Base-by-base conservation (phyloP, 2,113 vertebrate genomes). In the Epinephelus moara region DNA sequence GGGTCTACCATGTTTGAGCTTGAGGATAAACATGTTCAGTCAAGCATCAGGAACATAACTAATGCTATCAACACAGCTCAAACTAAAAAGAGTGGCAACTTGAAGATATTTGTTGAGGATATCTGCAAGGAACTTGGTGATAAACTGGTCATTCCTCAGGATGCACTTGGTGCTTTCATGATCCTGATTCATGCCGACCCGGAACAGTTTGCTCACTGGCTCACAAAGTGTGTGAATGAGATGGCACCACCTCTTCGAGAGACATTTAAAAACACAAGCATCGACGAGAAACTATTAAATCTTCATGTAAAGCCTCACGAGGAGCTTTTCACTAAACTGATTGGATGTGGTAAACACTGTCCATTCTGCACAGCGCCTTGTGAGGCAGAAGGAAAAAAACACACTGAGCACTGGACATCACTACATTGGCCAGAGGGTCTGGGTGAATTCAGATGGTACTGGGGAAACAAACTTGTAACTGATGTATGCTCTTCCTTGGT, bases 291-390 rank as follows among this genome's bases (percentile, higher is more conserved):
- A 83, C 75, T 93, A 0, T 0, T 0, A 6, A 42, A 0, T 1
- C 85, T 94, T 7, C 33, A 71, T 3, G 33, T 92, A 14, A 88
- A 90, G 3, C 94, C 94, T 40, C 79, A 95, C 4, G 75, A 56
- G 90, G 92, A 88, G 66, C 80, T 95, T 40, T 93, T 92, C 72
- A 88, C 12, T 6, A 66, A 25, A 30, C 42, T 96, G 30, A 88
- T 95, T 85, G 95, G 95, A 62, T 96, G 95, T 87, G 94, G 94
- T 2, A 73, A 93, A 72, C 93, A 87, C 75, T 95, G 94, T 88
- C 95, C 93, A 4, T 95, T 95, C 78, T 96, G 95, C 33, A 70
- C 15, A 49, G 84, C 81, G 1, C 90, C 94, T 2, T 95, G 95
- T 93, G 94, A 95, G 12, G 90, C 91, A 21, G 94, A 89, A 80